Percentiles rank a stretch among this genome's conserved stretches.
phyloP scores from a whole-genome alignment of 2,888 invertebrate genomes.

The Athalia cordata region DNA sequence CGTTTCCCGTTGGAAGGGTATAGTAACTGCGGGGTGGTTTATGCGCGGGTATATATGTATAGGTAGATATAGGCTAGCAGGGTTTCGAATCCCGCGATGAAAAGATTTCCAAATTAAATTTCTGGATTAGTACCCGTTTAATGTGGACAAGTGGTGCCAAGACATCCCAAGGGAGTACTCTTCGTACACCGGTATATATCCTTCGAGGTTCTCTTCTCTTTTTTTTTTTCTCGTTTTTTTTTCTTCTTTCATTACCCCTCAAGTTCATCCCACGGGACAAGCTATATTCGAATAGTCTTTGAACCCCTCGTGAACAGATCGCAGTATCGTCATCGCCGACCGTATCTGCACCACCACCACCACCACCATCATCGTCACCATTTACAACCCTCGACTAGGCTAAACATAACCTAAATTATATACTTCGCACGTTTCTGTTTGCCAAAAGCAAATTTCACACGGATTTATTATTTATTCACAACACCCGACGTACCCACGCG shows the following conservation, averaged over 20 bases:
- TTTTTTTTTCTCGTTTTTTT: no score
- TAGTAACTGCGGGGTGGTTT: slow-evolving; percentile 12
- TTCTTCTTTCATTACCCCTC: neutral
- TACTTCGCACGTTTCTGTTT: slow-evolving; percentile 25
- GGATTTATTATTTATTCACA: neutral
- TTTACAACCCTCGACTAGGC: neutral
- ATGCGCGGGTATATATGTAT: no score
- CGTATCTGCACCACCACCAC: slow-evolving; percentile 4
- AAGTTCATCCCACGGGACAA: slow-evolving; percentile 30
- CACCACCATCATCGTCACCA: no score
- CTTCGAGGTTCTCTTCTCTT: no score
- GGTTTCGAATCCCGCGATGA: slow-evolving; percentile 53
- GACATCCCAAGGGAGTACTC: slow-evolving; percentile 71
- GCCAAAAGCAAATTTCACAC: slow-evolving; percentile 16
- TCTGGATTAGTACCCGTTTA: slow-evolving; percentile 72
- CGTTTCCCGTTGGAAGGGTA: neutral
- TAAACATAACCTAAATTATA: neutral
- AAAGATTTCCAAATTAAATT: slow-evolving; percentile 74
- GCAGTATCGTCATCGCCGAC: neutral
- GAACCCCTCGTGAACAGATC: slow-evolving; percentile 22
- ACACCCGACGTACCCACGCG: no score
- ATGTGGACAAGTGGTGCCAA: slow-evolving; percentile 68
- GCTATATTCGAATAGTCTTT: slow-evolving; percentile 38
- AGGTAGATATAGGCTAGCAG: no score
- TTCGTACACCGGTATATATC: slow-evolving; percentile 48